Evolutionary conservation across 1,140 invertebrate genomes (phyloP), one percentile per base, ranked within the genome.

Genomic region (Heliconius eleuchia): DNA sequence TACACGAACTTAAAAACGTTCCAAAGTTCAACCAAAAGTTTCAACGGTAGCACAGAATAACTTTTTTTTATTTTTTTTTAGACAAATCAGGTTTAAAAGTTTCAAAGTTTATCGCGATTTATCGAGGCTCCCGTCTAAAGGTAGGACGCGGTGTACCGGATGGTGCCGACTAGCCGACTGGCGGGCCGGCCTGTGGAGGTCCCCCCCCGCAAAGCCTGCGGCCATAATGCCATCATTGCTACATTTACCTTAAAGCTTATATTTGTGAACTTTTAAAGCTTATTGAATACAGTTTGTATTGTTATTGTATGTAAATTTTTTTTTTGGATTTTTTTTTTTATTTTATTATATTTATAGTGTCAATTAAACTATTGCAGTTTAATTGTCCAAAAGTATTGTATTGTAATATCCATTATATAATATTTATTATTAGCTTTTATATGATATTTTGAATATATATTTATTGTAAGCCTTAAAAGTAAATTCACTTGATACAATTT

Each of bases 1-100:
- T 83, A 87, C 86, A 85, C 71, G 77, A 90, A 87, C 87, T 87
- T 83, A 86, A 83, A 85, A 85, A 88, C 86, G 88, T 88, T 87
- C 85, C 70, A 83, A 92, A 93, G 85, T 92, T 89, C 79, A 77
- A 50, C 71, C 52, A 78, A 77, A 23, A 76, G 77, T 79, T 66
- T 82, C 76, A 85, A 82, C 80, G 66, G 19, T 11, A 66, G 57
- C 57, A 66, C 57, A 27, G 7, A 27, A 66, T 11, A 27, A 66
- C 8, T 66, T 1, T 19, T 66, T 11, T 66, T 27, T 5, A 66
- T 13, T 66, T n/a, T 27, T 66, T 66, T 66, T 16, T 66, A 27
- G 23, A 11, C 57, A 66, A 52, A 66, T 66, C 57, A 16, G 23
- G 57, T 30, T 60, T 60, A n/a, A 60, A 60, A 60, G 55, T 60